Conservation (phyloP, 2,113 vertebrate genomes). For the Hyperopisus bebe region DNA sequence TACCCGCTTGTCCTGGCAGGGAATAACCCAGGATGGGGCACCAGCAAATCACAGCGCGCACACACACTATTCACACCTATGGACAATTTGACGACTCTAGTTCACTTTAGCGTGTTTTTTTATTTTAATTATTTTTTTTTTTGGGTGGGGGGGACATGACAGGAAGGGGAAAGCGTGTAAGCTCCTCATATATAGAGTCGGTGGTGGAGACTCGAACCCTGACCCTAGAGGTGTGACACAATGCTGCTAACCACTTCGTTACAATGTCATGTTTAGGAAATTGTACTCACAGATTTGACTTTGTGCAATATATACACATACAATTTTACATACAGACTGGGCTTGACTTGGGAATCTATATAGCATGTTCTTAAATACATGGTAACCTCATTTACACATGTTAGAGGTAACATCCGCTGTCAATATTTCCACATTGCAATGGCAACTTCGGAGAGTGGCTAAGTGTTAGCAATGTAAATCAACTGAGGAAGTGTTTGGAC, state of each 20-base stretch:
- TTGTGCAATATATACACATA: background rate
- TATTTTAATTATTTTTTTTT: background rate
- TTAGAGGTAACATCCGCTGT: too few species aligned
- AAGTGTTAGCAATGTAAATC: background rate
- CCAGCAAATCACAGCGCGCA: background rate
- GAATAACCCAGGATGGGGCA: background rate
- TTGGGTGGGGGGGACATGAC: background rate
- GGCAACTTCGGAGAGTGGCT: background rate
- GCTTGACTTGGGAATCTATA: background rate
- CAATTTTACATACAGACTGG: background rate
- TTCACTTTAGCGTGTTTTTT: background rate
- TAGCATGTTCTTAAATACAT: background rate
- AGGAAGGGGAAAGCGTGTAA: background rate
- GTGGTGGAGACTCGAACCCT: background rate
- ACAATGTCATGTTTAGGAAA: background rate
- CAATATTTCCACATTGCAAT: background rate
- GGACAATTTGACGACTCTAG: background rate
- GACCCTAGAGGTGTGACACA: background rate
- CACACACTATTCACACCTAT: background rate
- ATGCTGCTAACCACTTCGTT: background rate
- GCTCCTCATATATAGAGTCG: background rate
- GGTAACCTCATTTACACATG: too few species aligned
- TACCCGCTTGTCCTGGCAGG: background rate
- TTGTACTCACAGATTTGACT: background rate
- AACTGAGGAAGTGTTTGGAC: background rate